Percentiles rank a stretch among this genome's conserved stretches.
phyloP scores from a whole-genome alignment of 2,113 vertebrate genomes.

The Semnornis frantzii region DNA sequence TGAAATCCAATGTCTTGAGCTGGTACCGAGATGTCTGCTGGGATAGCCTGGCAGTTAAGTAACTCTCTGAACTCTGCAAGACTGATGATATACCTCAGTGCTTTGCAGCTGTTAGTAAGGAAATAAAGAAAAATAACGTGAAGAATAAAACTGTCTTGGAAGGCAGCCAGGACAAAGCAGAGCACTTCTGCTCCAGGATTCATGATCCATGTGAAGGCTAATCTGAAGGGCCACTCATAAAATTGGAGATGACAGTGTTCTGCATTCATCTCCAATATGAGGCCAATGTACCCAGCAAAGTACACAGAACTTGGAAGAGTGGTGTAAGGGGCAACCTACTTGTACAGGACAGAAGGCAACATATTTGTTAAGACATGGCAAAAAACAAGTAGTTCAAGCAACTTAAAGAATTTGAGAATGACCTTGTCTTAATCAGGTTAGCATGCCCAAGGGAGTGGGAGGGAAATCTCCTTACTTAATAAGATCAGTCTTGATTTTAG shows the following conservation, averaged over 20 bases:
- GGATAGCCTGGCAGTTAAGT: background rate
- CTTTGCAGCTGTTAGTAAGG: background rate
- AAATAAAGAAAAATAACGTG: background rate
- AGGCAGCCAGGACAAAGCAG: background rate
- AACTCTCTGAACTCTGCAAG: background rate
- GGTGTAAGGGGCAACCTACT: background rate
- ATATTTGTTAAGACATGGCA: slow-evolving; percentile 15
- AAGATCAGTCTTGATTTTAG: slow-evolving; percentile 74
- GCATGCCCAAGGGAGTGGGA: slow-evolving; percentile 49
- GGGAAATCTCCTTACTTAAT: slow-evolving; percentile 71
- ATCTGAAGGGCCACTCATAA: background rate
- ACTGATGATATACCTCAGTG: background rate
- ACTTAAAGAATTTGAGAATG: slow-evolving; percentile 53
- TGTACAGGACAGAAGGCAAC: background rate
- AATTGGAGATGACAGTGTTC: background rate
- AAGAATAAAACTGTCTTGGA: background rate
- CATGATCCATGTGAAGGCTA: background rate
- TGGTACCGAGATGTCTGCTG: background rate
- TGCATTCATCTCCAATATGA: background rate
- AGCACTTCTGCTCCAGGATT: background rate
- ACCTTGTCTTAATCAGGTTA: slow-evolving; percentile 70
- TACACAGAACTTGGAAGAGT: background rate
- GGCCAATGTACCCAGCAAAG: background rate
- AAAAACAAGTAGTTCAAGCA: slow-evolving; percentile 66
- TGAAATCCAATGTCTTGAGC: background rate